Evolutionary conservation across 2,888 invertebrate genomes (phyloP), one percentile per base, ranked within the genome.

Genomic region (Digitonthophagus gazella): DNA sequence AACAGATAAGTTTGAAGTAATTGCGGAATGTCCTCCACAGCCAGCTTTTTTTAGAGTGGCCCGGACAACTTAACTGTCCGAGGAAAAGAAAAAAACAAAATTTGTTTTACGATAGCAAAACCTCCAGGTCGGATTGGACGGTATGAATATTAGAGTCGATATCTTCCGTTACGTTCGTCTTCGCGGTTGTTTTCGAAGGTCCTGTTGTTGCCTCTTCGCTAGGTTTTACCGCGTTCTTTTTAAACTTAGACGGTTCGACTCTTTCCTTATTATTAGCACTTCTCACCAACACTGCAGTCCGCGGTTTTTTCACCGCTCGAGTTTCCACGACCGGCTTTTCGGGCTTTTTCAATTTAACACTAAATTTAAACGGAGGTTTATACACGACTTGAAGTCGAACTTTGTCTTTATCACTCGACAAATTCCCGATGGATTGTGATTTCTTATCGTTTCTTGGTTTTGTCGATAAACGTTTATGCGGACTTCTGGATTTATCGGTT

Each of bases 291-390:
- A 86, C 83, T 6, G 84, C 86, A 28, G 85, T 85, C 75, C 85
- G 83, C 19, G 80, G 74, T 64, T 76, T 75, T 67, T 78, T 78
- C 3, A 70, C 75, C 54, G 73, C 75, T 15, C 76, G 86, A 69
- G 85, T 86, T 54, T 85, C 84, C 15, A 65, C 6, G 5, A 66
- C 18, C 28, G 28, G 28, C 80, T 91, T 91, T 73, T 91, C 91
- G 67, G 90, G 89, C 78, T 90, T 91, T 70, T 89, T 87, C 72
- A 94, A 86, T 79, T 92, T 92, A 67, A 94, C 87, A 80, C 93
- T 93, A 82, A 94, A 93, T 78, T 93, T 91, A 83, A 94, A 94
- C 8, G 94, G 94, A 65, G 94, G 93, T 80, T 93, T 93, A 81
- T 93, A 94, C 19, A 94, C 92, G 44, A 94, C 93, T 82, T 94